These are phyloP conservation scores for Cancer borealis DNA, from an alignment of 2,888 invertebrate genomes.

Conservation along the genomic window DNA sequence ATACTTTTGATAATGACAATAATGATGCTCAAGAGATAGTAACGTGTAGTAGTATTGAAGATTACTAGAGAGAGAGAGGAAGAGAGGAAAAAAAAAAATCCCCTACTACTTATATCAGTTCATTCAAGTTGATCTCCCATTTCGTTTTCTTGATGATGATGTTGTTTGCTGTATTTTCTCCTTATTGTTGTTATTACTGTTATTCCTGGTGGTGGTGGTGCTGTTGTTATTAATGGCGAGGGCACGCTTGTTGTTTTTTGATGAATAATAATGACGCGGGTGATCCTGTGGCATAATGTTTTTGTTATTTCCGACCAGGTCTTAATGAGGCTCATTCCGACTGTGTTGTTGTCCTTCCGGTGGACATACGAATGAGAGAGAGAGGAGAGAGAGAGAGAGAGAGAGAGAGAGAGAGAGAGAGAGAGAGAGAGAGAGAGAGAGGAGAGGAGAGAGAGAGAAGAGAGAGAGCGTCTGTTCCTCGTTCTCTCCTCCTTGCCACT, in stretches of 20 bases:
- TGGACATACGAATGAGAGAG: slow-evolving; percentile 43
- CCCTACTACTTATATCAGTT: too few relatives aligned
- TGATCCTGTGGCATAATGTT: background rate
- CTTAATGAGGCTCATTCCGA: background rate
- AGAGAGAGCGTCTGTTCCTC: background rate
- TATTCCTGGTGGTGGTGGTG: background rate
- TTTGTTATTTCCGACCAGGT: slow-evolving; percentile 9
- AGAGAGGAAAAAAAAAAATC: too few relatives aligned
- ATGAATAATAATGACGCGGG: background rate
- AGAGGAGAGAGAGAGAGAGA: slow-evolving; percentile 33
- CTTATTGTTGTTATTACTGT: background rate
- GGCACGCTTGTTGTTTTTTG: background rate
- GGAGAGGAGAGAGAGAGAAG: background rate
- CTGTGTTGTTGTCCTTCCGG: background rate
- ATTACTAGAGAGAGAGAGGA: too few relatives aligned
- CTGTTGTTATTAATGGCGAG: background rate
- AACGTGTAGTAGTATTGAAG: too few relatives aligned
- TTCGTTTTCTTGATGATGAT: background rate
- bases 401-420: slow-evolving; percentile 29
- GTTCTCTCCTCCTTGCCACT: background rate
- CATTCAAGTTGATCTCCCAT: background rate
- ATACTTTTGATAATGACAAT: too few relatives aligned
- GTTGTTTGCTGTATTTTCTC: background rate
- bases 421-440: background rate
- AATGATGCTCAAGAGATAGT: too few relatives aligned